Evolutionary conservation across 2,797 vertebrate genomes (phyloP), one percentile per base, ranked within the genome.

Genomic region (Sylvilagus floridanus): DNA sequence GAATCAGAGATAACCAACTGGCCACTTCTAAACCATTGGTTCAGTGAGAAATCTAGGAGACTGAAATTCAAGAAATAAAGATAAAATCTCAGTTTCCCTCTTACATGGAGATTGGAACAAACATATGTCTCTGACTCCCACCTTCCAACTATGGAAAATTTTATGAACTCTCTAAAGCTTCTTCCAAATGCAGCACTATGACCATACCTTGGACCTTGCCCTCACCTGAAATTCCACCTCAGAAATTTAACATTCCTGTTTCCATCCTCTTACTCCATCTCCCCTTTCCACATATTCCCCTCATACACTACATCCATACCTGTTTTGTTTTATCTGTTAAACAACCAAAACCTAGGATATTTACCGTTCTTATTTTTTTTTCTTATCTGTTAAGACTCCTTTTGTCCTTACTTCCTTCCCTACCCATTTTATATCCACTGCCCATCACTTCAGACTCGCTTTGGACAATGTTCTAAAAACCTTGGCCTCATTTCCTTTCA

Each of bases 321-420:
- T 79, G 6, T 35, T 78, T 72, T 37, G 16, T 60, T 94, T 77
- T 66, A 1, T 63, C 76, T 81, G 30, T 89, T 52, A 71, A 88
- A 83, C 1, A 37, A 32, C 0, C 77, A 37, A 95, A 81, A 57
- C 21, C 1, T 68, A 60, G 13, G 68, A 30, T 75, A 5, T 35
- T 32, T 77, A 35, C 13, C 4, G 7, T 47, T 47, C 12, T 24
- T 62, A 57, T 16, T 17, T 77, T 42, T 26, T 90, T 62, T 57
- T 71, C 62, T 82, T 76, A 78, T 75, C 62, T 95, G 16, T 47
- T 68, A 76, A 95, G 32, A 35, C 21, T 7, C 87, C 89, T 78
- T 5, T 14, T 90, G 14, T 62, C 57, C 88, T 82, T 84, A 60
- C n/a, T 73, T 92, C 21, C 42, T 82, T 75, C 63, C 7, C 60